Evolutionary conservation across 2,797 vertebrate genomes (phyloP), one percentile per base, ranked within the genome.

Genomic region (Lates japonicus): DNA sequence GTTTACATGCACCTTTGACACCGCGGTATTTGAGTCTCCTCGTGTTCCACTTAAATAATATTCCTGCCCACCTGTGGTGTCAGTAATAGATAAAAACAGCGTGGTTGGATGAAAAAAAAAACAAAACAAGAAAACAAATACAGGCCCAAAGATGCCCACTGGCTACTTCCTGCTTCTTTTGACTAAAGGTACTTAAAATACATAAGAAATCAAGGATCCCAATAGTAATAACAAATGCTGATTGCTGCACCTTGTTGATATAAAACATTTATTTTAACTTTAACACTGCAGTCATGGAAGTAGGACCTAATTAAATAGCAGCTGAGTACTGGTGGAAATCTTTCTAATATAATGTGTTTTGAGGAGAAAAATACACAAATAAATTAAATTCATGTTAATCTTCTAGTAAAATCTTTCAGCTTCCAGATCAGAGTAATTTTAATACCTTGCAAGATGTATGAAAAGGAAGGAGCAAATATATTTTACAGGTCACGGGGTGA

Each of bases 1-100:
- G 41, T 78, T 86, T 64, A 81, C 70, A 84, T 42, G 69, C 42
- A 72, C 57, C 17, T 77, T 68, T 76, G 70, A 80, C 58, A 79
- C 20, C 22, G n/a, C n/a, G n/a, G 44, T 2, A 14, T 65, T 57
- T 64, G 14, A 73, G 52, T 33, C 58, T 49, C 22, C n/a, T n/a
- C 31, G 22, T 54, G 63, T 63, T 70, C n/a, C 20, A 57, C 49
- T 71, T 66, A 81, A 73, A 80, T 37, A 44, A 80, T 55, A 59
- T 62, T 29, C 13, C 35, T 11, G 7, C 20, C 58, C 57, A 66
- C 25, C 57, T 69, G 29, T 31, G 22, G 46, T 60, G 44, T 48
- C 48, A 33, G 19, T 33, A 35, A 20, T 20, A 67, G 57, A 64
- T 57, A n/a, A 39, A 55, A 63, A 77, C 16, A 44, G 4, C 39